Evolutionary conservation across 2,888 invertebrate species (phyloP), one percentile per base, ranked within the genome.

Genomic region (Agonopterix heracliana): DNA sequence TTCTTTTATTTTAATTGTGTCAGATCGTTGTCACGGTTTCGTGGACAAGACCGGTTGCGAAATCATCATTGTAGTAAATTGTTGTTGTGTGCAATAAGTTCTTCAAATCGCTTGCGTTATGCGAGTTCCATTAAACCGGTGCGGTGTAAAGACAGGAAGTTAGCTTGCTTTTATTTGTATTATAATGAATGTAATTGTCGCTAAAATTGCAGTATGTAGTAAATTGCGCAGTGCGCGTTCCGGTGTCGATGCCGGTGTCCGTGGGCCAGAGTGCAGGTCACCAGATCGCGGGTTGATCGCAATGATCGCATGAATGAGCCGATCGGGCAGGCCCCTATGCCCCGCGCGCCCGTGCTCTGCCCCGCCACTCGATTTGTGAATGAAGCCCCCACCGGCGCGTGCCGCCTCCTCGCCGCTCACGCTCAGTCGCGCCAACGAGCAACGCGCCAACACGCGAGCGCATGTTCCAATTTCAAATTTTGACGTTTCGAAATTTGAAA

Each of bases 371-470:
- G 74, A 59, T 77, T 81, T 81, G 84, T 88, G 87, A 88, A 88
- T 88, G 88, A 81, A 85, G 74, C 77, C 78, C 81, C 81, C 80
- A 71, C 78, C 79, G 81, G 86, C 82, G 79, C 81, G 86, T 83
- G 86, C 86, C 79, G 74, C 66, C 71, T 71, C 61, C 66, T 70
- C 70, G 76, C 72, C 71, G 73, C 66, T 64, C 71, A 66, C 76
- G 73, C 62, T 84, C 83, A 84, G 84, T 85, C 83, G 84, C 79
- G 80, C 75, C 67, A 76, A 73, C 76, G 73, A 68, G 71, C 77
- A 74, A 73, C 78, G 86, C 84, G 76, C 76, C 56, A 69, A 63
- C 71, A 78, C 84, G 78, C 78, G 81, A 78, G 76, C 78, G 82
- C 82, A 78, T 68, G 74, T 65, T 63, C 63, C 62, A 58, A 55